Evolutionary conservation across 2,113 vertebrate species (phyloP).

Genomic region (Leptodactylus fuscus): DNA sequence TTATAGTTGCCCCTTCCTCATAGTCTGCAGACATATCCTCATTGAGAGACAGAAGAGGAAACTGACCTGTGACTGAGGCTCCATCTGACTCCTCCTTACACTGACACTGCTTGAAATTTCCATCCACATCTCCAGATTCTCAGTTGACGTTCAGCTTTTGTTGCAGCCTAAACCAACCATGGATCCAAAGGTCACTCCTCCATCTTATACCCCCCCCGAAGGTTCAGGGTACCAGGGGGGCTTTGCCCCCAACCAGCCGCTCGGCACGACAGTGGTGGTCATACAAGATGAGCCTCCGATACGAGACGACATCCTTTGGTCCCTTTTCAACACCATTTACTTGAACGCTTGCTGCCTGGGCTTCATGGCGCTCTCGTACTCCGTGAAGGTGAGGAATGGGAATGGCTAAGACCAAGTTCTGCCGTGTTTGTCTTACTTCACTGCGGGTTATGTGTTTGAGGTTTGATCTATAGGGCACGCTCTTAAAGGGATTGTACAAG

Average conservation of each 20-base stretch:
- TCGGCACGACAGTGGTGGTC: constrained; percentile 4
- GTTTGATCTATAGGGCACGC: background rate
- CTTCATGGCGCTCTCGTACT: background rate
- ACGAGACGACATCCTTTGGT: constrained; percentile 26
- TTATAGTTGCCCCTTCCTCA: too few species aligned
- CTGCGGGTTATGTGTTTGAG: background rate
- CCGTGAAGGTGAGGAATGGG: constrained; percentile 19
- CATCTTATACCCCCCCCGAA: too few species aligned
- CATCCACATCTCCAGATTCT: too few species aligned
- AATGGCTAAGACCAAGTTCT: background rate
- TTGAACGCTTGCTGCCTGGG: constrained; percentile 33
- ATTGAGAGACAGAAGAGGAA: too few species aligned
- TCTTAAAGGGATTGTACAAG: background rate
- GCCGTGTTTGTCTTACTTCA: background rate
- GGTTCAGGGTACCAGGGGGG: too few species aligned
- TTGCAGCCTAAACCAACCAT: background rate
- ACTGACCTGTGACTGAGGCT: too few species aligned
- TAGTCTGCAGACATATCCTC: too few species aligned
- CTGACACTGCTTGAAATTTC: too few species aligned
- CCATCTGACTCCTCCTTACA: constrained; percentile 4
- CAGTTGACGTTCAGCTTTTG: background rate
- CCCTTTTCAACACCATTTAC: constrained; percentile 30
- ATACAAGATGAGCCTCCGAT: background rate
- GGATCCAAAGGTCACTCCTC: background rate
- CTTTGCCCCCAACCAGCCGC: too few species aligned